Base-by-base conservation (phyloP, 2,888 invertebrate species). In the Prosapia bicincta region DNA sequence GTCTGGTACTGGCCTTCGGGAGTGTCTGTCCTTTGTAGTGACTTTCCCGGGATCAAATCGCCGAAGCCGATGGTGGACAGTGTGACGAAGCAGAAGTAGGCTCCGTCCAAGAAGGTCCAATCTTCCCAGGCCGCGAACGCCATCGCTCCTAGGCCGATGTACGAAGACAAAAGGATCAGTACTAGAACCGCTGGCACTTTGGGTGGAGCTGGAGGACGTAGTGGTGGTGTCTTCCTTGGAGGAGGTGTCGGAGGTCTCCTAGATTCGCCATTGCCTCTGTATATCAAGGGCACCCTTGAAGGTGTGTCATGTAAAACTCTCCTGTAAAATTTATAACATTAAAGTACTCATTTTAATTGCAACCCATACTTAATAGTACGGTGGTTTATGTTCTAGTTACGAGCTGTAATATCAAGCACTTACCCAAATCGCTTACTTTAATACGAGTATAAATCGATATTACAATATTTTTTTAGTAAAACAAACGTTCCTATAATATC, bases 11-110 rank as follows among this genome's bases (percentile, higher is more conserved):
- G 91, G 81, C 72, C 76, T 25, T 74, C 77, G 1, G 26, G 24
- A 6, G 54, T 93, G 89, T 79, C 80, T 23, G 80, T 78, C 78
- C 79, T 76, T 74, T 79, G 76, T 68, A 81, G 79, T 25, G 80
- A 81, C 43, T 78, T 79, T 66, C 78, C 78, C 0, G 93, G 93
- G 75, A 92, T 88, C 80, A 92, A 89, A 83, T 93, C 93, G 3
- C 93, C 93, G 79, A 94, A 92, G n/a, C 94, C 94, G 77, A 95
- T 94, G 2, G 95, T 95, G 0, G 93, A 91, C 79, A 95, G 86
- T 1, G 94, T 93, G 79, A 94, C 92, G 85, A 95, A 95, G 83
- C 94, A 94, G 85, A 94, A 94, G 85, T 94, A 95, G 3, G 92
- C 91, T 7, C 93, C 93, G 83, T 95, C 94, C 67, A 94, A 87